These are phyloP conservation scores for Nowickia ferox DNA, from an alignment of 2,888 invertebrate species.

Conservation along the genomic window DNA sequence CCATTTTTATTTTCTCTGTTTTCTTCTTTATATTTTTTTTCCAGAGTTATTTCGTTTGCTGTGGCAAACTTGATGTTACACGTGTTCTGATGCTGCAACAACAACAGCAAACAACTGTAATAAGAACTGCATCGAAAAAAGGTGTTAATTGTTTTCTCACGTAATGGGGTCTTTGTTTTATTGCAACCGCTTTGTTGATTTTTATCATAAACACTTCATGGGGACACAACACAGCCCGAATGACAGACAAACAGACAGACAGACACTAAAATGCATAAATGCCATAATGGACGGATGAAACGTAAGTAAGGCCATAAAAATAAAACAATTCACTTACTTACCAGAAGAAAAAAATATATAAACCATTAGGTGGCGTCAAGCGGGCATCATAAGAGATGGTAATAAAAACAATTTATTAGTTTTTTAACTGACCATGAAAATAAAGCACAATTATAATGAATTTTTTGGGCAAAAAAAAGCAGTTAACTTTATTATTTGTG, in stretches of 20 bases:
- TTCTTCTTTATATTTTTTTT: slow-evolving; percentile 4
- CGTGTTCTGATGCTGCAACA: slow-evolving; percentile 28
- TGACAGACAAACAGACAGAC: slow-evolving; percentile 8
- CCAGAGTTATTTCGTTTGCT: slow-evolving; percentile 7
- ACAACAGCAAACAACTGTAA: slow-evolving; percentile 13
- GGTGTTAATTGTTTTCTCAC: slow-evolving; percentile 72
- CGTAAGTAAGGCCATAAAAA: slow-evolving; percentile 1
- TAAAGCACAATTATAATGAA: neutral
- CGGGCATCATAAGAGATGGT: slow-evolving; percentile 11
- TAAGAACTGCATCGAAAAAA: slow-evolving; percentile 42
- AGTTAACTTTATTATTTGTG: neutral
- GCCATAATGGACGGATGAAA: neutral
- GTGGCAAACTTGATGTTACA: slow-evolving; percentile 24
- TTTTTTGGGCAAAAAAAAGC: neutral
- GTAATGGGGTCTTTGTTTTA: slow-evolving; percentile 62
- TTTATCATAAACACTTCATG: slow-evolving; percentile 61
- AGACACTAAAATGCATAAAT: neutral
- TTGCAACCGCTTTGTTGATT: slow-evolving; percentile 63
- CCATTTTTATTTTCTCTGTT: neutral
- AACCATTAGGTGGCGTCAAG: slow-evolving; percentile 62
- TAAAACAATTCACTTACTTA: neutral
- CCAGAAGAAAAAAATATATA: neutral
- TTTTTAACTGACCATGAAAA: slow-evolving; percentile 9
- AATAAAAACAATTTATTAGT: slow-evolving; percentile 42
- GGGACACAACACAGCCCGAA: slow-evolving; percentile 18